Evolutionary conservation across 2,113 vertebrate species (phyloP).

Genomic region (Prolemur simus): DNA sequence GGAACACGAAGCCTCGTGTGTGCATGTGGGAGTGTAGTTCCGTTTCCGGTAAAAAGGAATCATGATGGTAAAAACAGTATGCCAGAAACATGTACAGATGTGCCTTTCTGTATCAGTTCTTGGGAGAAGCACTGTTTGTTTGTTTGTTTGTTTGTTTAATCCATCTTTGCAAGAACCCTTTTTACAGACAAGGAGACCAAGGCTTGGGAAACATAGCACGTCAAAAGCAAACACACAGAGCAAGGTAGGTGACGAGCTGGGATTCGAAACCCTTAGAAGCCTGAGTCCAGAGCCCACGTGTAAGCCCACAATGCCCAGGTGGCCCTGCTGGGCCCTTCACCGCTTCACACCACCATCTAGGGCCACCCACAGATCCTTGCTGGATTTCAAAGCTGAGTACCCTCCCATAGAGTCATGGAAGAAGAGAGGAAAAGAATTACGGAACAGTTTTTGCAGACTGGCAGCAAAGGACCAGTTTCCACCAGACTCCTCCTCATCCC

Average conservation of each 20-base stretch:
- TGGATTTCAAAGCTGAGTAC: neutral
- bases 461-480: neutral
- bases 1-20: too few species aligned
- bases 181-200: neutral
- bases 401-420: neutral
- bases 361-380: neutral
- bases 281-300: rapidly evolving
- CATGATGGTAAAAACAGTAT: neutral
- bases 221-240: neutral
- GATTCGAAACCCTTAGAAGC: too few species aligned
- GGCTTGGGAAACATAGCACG: neutral
- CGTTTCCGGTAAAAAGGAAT: neutral
- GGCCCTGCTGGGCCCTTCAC: too few species aligned
- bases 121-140: neutral
- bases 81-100: neutral
- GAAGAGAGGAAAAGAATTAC: rapidly evolving
- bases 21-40: rapidly evolving
- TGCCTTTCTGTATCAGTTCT: neutral
- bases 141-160: neutral
- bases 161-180: neutral
- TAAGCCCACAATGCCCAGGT: rapidly evolving
- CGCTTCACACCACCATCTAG: rapidly evolving
- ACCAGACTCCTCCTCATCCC: neutral
- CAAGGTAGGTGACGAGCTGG: too few species aligned
- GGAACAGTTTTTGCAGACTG: rapidly evolving